Evolutionary conservation across 37 sponge, comb jelly and placozoan species (phyloP), one percentile per base, ranked within the genome.

Genomic region (Cladorhizidae sp.): DNA sequence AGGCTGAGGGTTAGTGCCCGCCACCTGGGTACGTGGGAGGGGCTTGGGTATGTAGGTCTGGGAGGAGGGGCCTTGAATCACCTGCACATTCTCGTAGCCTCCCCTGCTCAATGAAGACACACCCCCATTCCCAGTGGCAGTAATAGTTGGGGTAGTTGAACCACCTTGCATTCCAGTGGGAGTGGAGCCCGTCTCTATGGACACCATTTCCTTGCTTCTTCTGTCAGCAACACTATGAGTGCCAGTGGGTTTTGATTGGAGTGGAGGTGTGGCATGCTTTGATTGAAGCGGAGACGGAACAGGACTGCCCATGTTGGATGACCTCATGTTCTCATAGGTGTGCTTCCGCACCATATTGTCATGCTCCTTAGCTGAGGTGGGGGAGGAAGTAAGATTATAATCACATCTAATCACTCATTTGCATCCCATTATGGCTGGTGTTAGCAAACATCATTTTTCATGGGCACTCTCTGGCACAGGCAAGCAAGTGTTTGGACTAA

Each of bases 21-120:
- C 9, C 49, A 12, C 8, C 49, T 45, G 49, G 5, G 49, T 9
- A 45, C 49, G 8, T 12, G 49, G 49, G 9, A 45, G 49, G 49
- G 49, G 49, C 5, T 9, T 5, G 8, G 8, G 8, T 45, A 9
- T 45, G 49, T 5, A 5, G 9, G 8, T 45, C 49, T 45, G 49
- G 49, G 49, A 12, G 49, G 49, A 5, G 5, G 5, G 49, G 49
- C 9, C 49, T 12, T 5, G 49, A 45, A 45, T 9, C 9, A 45
- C 9, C 49, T 45, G 49, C 5, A 65, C 67, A 31, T 65, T 65
- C 67, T 65, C 67, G 32, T 65, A 65, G 36, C 36, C 67, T 32
- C 35, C 32, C 36, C 36, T 65, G 35, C 36, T 65, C 3, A 36
- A 33, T 45, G 49, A 9, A 45, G 49, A 5, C 9, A 5, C 49